Base-by-base conservation (phyloP, 2,113 vertebrate genomes). In the Zosterops pallidus region DNA sequence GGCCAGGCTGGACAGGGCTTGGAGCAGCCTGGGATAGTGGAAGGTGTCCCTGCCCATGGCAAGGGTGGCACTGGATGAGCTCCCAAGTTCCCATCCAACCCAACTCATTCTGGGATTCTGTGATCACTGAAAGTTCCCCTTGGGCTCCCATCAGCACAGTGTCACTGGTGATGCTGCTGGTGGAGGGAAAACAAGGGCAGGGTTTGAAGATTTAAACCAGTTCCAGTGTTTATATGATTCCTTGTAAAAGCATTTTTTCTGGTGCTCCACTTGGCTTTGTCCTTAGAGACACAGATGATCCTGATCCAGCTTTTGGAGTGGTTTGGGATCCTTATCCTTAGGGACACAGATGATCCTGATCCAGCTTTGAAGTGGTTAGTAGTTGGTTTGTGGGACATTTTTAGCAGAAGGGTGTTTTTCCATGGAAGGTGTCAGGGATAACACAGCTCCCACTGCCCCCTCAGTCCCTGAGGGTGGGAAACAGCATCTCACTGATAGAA, bases 261-360 rank as follows among this genome's bases (percentile, higher is more conserved):
- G 12, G 5, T 11, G 29, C 23, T 17, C 12, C 33, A 3, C 28
- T 47, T 35, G 41, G 6, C 6, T 39, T 52, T 59, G 6, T 52
- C n/a, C 65, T 37, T 7, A 14, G 1, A n/a, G 74, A 31, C 7
- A 2, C 0, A 3, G 22, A 25, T 17, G 8, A 33, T 37, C 20
- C 4, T 1, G 31, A 1, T 33, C 11, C 31, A 31, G 5, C 56
- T 46, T 37, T 18, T 8, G 42, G 52, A 4, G 52, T 1, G 46
- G 6, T 52, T 68, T 59, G 71, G 52, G 52, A 53, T 53, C 52
- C 10, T 39, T 39, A 8, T 50, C 35, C 75, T 37, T 5, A 12
- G 0, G 46, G 78, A 28, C 9, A 2, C 0, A 4, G 20, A 20
- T 17, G 7, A 24, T n/a, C 18, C 5, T 1, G 31, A 1, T 13